Evolutionary conservation across 1,140 invertebrate species (phyloP).

Genomic region (Drosophila asahinai): DNA sequence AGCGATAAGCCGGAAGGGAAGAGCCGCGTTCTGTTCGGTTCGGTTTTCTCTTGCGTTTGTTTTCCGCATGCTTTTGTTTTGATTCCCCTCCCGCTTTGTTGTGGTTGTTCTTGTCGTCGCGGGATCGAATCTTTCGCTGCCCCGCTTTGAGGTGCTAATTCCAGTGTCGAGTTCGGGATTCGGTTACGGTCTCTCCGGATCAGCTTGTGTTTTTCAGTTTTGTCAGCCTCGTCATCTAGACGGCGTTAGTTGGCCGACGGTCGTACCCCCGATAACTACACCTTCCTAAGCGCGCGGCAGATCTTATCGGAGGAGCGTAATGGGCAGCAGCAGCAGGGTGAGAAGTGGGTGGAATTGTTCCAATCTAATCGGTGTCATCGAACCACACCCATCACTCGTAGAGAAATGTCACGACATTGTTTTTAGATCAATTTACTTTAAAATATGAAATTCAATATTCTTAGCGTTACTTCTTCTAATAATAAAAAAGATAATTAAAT

Average conservation of each 20-base stretch:
- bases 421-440: no score
- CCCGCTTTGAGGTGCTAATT: conserved; percentile 41
- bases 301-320: conserved; percentile 5
- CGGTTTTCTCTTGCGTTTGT: conserved; percentile 1
- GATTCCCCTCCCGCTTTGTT: not conserved
- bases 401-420: no score
- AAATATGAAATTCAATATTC: no score
- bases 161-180: conserved; percentile 19
- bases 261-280: conserved; percentile 4
- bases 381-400: not conserved
- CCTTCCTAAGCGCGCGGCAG: not conserved
- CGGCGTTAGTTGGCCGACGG: conserved; percentile 5
- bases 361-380: conserved; percentile 8
- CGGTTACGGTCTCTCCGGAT: conserved; percentile 18
- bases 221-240: not conserved
- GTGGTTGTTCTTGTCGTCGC: not conserved
- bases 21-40: not conserved
- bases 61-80: conserved; percentile 21
- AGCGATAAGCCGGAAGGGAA: conserved; percentile 7
- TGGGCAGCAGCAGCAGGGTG: conserved; percentile 6
- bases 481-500: no score
- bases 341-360: no score
- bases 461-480: no score
- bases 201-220: conserved; percentile 2
- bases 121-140: not conserved